These are phyloP conservation scores for Catamblyrhynchus diadema DNA, from an alignment of 2,797 vertebrate species.

Conservation along the genomic window DNA sequence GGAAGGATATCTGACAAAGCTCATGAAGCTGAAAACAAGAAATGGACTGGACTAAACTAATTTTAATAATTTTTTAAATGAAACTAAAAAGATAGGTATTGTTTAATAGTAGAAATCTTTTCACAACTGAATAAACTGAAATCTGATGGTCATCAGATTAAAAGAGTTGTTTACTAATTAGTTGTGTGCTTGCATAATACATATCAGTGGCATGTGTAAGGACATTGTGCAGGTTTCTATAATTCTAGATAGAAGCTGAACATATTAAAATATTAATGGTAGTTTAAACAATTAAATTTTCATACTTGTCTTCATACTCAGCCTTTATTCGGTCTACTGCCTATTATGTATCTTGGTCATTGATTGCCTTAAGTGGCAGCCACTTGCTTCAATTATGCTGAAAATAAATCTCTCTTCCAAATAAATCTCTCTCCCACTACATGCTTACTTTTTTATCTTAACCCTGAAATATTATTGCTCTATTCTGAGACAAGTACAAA, in stretches of 20 bases:
- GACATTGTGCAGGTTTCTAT: neutral
- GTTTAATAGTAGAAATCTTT: neutral
- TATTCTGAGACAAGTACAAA: constrained; percentile 12
- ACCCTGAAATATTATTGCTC: neutral
- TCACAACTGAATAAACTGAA: neutral
- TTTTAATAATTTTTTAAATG: neutral
- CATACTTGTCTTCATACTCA: neutral
- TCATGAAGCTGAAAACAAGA: neutral
- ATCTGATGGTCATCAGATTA: neutral
- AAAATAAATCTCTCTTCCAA: neutral
- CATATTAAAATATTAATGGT: neutral
- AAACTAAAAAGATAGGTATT: neutral
- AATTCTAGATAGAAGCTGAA: neutral
- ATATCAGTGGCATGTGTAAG: neutral
- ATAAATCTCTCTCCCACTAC: neutral
- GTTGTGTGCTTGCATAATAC: neutral
- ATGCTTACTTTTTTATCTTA: neutral
- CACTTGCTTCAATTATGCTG: neutral
- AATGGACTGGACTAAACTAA: neutral
- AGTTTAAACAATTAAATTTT: neutral
- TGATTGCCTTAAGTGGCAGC: constrained; percentile 4
- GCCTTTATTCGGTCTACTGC: neutral
- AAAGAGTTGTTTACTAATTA: neutral
- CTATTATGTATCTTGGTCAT: neutral
- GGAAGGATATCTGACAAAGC: neutral